These are phyloP conservation scores for Micrastur ruficollis DNA, from an alignment of 2,797 vertebrate genomes.

Conservation along the genomic window DNA sequence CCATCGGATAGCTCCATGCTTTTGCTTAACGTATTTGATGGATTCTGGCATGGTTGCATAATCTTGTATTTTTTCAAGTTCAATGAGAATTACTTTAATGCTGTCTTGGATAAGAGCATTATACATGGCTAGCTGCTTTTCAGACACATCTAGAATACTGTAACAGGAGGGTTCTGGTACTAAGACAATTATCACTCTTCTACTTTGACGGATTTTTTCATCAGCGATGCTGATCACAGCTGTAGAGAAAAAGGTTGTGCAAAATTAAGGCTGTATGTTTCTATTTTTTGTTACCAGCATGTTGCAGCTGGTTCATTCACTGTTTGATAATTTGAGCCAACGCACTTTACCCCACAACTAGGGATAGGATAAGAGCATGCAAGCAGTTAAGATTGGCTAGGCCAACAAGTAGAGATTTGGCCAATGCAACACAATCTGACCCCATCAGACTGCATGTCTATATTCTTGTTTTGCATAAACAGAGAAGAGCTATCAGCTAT, in stretches of 20 bases:
- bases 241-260: slow-evolving; percentile 62
- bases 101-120: slow-evolving; percentile 81
- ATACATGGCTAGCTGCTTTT: slow-evolving; percentile 86
- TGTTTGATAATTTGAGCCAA: neutral
- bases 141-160: slow-evolving; percentile 70
- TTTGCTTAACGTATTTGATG: slow-evolving; percentile 84
- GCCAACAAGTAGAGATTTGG: neutral
- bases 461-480: neutral
- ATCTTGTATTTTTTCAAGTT: slow-evolving; percentile 84
- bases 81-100: slow-evolving; percentile 85
- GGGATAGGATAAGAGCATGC: neutral
- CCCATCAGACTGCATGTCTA: neutral
- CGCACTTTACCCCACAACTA: neutral
- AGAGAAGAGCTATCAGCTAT: neutral
- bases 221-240: slow-evolving; percentile 80
- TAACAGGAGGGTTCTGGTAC: slow-evolving; percentile 49
- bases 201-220: slow-evolving; percentile 84
- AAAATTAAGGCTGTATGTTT: neutral
- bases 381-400: neutral
- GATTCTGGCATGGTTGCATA: slow-evolving; percentile 85
- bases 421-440: neutral
- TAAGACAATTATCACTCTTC: slow-evolving; percentile 86
- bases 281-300: neutral
- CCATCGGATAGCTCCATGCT: slow-evolving; percentile 81
- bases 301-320: neutral